Conservation (phyloP, 2,113 vertebrate genomes). For the Pica pica region DNA sequence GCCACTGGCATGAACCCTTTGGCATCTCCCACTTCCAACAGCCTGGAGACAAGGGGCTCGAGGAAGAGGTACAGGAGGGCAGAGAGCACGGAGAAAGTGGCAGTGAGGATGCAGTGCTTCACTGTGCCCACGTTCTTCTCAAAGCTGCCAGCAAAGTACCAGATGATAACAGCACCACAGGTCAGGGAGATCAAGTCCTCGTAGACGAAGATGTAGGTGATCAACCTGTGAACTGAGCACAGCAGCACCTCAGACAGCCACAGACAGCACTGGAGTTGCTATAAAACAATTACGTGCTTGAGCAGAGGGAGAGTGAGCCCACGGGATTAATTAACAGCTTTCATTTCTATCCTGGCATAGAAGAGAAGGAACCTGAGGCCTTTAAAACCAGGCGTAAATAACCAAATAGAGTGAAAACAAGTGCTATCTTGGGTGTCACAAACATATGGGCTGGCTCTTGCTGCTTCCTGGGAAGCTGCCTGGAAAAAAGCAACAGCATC, state of each 20-base stretch:
- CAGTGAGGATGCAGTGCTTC: slow-evolving; percentile 73
- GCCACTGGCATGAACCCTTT: slow-evolving; percentile 74
- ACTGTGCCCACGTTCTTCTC: slow-evolving; percentile 78
- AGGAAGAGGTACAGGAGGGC: slow-evolving; percentile 71
- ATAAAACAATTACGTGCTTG: fast-evolving
- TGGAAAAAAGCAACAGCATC: not conserved
- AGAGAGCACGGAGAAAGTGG: slow-evolving; percentile 42
- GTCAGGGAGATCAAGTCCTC: slow-evolving; percentile 68
- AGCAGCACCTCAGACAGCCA: not conserved
- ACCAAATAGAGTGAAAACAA: not conserved
- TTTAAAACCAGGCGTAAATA: not conserved
- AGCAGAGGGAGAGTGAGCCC: not conserved
- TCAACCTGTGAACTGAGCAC: slow-evolving; percentile 78
- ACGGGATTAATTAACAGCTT: not conserved
- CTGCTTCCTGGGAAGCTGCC: not conserved
- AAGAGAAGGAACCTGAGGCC: not conserved
- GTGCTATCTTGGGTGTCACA: not conserved
- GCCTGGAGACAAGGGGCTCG: not conserved
- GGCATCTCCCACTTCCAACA: slow-evolving; percentile 57
- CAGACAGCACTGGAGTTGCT: not conserved
- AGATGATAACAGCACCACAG: slow-evolving; percentile 63
- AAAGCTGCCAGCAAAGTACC: slow-evolving; percentile 75
- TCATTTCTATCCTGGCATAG: not conserved
- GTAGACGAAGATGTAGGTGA: slow-evolving; percentile 80
- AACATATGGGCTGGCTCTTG: not conserved